These are phyloP conservation scores for Natrix natrix DNA, from an alignment of 2,797 vertebrate species.

Conservation along the genomic window DNA sequence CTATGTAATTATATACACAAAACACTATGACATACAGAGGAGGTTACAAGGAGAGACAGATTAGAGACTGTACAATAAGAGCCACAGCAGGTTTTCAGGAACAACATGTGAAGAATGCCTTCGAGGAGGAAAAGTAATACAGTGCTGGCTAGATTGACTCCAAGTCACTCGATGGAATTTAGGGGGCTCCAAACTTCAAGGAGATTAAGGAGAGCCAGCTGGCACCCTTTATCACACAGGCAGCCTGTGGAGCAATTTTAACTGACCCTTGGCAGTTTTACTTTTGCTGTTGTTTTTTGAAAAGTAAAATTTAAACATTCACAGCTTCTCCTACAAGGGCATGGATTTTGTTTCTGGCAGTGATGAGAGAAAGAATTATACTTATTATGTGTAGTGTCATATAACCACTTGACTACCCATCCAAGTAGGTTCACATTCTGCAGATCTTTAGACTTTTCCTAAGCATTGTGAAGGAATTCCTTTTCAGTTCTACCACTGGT, in stretches of 20 bases:
- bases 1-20: slow-evolving; percentile 1
- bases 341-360: not conserved
- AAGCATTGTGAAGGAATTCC: not conserved
- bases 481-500: not conserved
- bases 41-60: not conserved
- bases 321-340: too few species aligned
- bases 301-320: not conserved
- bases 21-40: slow-evolving; percentile 13
- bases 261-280: not conserved
- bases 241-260: not conserved
- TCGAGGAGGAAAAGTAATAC: not conserved
- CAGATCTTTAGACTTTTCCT: not conserved
- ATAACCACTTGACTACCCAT: not conserved
- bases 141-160: not conserved
- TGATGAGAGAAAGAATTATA: not conserved
- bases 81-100: slow-evolving; percentile 19
- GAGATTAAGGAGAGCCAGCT: not conserved
- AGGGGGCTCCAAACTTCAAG: not conserved
- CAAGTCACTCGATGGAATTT: not conserved
- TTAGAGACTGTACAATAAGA: not conserved
- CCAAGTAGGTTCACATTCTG: not conserved
- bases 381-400: not conserved
- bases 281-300: not conserved
- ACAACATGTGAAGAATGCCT: slow-evolving; percentile 21
- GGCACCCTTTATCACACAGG: not conserved